These are phyloP conservation scores for Propithecus deckenii DNA, from an alignment of 2,797 vertebrate genomes.

Conservation along the genomic window DNA sequence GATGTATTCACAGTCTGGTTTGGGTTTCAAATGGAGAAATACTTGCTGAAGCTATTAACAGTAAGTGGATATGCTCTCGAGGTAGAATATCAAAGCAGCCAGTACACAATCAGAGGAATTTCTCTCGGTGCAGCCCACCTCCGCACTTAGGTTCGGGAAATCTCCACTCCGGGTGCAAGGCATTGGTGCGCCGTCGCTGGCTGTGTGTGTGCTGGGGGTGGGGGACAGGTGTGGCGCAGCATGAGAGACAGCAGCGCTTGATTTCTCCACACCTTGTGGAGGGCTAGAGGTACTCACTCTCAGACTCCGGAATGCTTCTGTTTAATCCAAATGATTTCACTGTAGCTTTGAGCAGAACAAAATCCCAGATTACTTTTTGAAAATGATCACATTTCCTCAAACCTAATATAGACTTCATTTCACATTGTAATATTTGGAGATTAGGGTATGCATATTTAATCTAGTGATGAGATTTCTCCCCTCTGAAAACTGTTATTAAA, in stretches of 20 bases:
- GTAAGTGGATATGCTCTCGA: constrained; percentile 61
- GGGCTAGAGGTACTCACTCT: accelerated
- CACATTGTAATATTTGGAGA: background rate
- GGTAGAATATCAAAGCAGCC: constrained; percentile 54
- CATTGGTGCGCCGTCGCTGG: no score
- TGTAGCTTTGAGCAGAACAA: background rate
- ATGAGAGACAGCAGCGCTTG: background rate
- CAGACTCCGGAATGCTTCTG: background rate
- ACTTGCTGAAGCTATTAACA: constrained; percentile 57
- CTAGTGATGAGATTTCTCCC: background rate
- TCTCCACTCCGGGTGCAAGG: background rate
- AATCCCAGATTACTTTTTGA: background rate
- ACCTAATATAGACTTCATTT: background rate
- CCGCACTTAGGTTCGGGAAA: background rate
- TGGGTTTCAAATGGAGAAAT: constrained; percentile 64
- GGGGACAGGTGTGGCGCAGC: accelerated
- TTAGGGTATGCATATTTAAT: background rate
- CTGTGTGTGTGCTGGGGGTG: background rate
- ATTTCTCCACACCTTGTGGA: background rate
- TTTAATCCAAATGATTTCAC: background rate
- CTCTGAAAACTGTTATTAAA: background rate
- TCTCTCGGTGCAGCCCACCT: background rate
- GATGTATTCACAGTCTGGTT: constrained; percentile 53
- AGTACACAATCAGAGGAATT: background rate
- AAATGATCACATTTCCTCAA: background rate